Percentiles rank a stretch among this genome's conserved stretches.
These are phyloP conservation scores for Pollenia griseotomentosa DNA, from an alignment of 2,888 invertebrate species.

Conservation along the genomic window DNA sequence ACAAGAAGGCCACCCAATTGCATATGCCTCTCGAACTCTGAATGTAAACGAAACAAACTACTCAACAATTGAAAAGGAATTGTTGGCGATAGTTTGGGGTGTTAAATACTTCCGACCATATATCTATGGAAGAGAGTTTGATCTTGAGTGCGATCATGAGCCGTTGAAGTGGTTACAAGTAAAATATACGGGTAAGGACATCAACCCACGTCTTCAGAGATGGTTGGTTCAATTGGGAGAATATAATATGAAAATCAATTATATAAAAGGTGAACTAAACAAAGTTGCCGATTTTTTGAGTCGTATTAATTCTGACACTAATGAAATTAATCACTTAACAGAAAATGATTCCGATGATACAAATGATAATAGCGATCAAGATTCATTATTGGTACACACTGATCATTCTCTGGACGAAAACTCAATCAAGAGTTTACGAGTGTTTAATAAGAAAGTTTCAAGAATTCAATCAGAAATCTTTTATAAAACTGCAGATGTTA, in stretches of 20 bases:
- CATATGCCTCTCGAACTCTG: conserved; percentile 48
- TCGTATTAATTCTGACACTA: neutral
- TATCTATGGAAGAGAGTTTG: conserved; percentile 5
- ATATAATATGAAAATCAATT: neutral
- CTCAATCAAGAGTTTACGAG: too few species aligned
- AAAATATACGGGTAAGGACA: conserved; percentile 12
- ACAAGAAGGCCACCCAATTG: conserved; percentile 36
- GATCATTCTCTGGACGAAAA: too few species aligned
- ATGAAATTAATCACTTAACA: neutral
- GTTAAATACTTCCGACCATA: conserved; percentile 41
- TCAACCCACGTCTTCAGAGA: conserved; percentile 37
- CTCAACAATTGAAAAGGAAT: conserved; percentile 54
- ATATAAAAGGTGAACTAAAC: neutral
- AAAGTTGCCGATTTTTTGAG: neutral
- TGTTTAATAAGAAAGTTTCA: too few species aligned
- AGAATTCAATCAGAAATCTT: too few species aligned
- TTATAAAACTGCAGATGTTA: too few species aligned
- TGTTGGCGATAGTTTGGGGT: conserved; percentile 48
- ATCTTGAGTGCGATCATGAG: conserved; percentile 38
- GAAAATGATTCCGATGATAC: neutral
- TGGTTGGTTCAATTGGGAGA: conserved; percentile 2
- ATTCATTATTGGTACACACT: neutral
- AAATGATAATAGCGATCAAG: neutral
- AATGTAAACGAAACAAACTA: neutral
- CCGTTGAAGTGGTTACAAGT: conserved; percentile 21